Percentiles rank a stretch among this genome's conserved stretches.
Conservation (phyloP, 2,888 invertebrate species). For the Chrysolina americana region DNA sequence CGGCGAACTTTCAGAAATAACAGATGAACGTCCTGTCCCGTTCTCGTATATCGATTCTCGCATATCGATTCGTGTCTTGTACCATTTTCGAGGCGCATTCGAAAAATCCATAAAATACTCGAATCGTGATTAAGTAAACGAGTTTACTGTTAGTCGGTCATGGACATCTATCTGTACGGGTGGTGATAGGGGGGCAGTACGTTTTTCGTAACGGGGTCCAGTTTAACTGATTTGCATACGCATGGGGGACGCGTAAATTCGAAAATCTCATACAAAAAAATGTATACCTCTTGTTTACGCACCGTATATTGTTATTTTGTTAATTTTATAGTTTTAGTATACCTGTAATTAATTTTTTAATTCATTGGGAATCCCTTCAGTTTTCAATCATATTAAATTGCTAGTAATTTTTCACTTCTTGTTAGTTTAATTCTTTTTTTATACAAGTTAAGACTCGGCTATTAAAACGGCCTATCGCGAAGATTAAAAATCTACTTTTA, state of each 20-base stretch:
- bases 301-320: no score
- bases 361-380: no score
- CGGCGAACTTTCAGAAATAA: conserved; percentile 33
- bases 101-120: conserved; percentile 44
- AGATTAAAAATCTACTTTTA: no score
- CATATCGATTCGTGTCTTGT: no score
- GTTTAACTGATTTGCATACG: not conserved
- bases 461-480: no score
- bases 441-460: no score
- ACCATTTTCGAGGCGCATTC: conserved; percentile 40
- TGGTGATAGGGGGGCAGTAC: not conserved
- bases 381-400: no score
- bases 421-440: no score
- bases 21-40: conserved; percentile 48
- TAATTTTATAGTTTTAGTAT: no score
- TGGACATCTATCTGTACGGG: conserved; percentile 13
- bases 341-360: no score
- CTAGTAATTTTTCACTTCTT: no score
- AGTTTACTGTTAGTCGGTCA: conserved; percentile 63
- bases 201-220: not conserved
- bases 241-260: not conserved
- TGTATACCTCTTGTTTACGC: no score
- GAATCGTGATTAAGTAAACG: conserved; percentile 64
- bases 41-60: conserved; percentile 43
- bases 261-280: not conserved